Evolutionary conservation across 2,888 invertebrate genomes (phyloP).

Genomic region (Pammene aurita): DNA sequence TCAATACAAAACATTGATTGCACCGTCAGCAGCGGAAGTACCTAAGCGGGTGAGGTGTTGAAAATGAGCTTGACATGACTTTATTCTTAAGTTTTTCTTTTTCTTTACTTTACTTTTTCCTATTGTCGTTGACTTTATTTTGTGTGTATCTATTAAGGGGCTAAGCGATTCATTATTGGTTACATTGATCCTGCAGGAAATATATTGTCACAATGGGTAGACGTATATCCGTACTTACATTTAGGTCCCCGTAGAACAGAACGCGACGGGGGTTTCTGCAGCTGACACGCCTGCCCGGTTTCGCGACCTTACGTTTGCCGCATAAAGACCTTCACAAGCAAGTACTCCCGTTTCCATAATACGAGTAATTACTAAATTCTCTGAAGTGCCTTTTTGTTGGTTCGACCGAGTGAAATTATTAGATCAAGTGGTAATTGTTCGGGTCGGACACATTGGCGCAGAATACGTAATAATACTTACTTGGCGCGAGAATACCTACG

Average conservation of each 20-base stretch:
- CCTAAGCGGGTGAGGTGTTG: no score
- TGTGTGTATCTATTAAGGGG: not conserved
- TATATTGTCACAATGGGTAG: not conserved
- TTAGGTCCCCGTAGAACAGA: not conserved
- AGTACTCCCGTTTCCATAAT: not conserved
- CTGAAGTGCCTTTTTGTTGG: not conserved
- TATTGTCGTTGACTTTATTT: not conserved
- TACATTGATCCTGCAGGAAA: not conserved
- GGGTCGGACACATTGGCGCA: no score
- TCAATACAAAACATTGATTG: no score
- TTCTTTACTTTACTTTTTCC: not conserved
- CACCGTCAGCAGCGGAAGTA: no score
- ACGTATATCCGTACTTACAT: not conserved
- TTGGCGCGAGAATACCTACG: no score
- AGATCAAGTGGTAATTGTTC: not conserved
- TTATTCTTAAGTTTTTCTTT: no score
- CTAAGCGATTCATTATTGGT: not conserved
- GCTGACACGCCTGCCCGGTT: conserved; percentile 20
- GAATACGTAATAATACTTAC: no score
- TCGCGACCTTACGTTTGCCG: conserved; percentile 9
- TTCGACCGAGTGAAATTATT: not conserved
- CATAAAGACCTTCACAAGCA: conserved; percentile 13
- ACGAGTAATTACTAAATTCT: conserved; percentile 1
- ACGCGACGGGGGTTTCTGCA: conserved; percentile 26
- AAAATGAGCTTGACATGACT: no score